Base-by-base conservation (phyloP, 2,113 vertebrate species). In the Narcine bancroftii region DNA sequence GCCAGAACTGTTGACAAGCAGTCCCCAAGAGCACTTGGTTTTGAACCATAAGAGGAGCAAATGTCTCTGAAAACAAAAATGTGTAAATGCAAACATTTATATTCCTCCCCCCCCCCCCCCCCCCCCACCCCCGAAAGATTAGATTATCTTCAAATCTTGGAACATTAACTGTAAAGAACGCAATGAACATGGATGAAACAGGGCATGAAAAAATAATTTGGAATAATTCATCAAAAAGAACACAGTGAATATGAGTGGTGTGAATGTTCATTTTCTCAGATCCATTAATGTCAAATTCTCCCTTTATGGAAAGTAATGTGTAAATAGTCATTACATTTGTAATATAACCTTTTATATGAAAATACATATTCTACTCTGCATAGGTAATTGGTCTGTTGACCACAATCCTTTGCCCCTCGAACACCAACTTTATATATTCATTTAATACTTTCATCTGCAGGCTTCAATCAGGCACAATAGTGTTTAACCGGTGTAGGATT, bases 381-480 rank as follows among this genome's bases (percentile, higher is more conserved):
- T 56, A 94, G 94, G 93, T 93, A 93, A 93, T 89, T 93, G 94
- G 94, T 93, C 94, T 95, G 79, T 69, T 69, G 63, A 69, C 65
- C 42, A 69, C 42, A 91, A 45, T 71, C 39, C 47, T 91, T 69
- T 91, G 89, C 65, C 89, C 81, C 93, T 93, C 93, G 92, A 93
- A 93, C 75, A 94, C 94, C 93, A 94, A 94, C 93, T 93, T 94
- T 92, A 93, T 87, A 87, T 94, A 92, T 92, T 92, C 92, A 93
- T 93, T 94, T 95, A 95, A 96, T 95, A 96, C 94, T 94, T 95
- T 93, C 94, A 95, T 69, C 93, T 95, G 94, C 93, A 97, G 96
- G 96, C 92, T 89, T 92, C 93, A 94, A 94, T 96, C 95, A 97
- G 97, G 97, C 97, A 98, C 96, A 96, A 96, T 97, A 97, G 96